Evolutionary conservation across 2,113 vertebrate genomes (phyloP), one percentile per base, ranked within the genome.

Genomic region (Romanogobio albipinnatus): DNA sequence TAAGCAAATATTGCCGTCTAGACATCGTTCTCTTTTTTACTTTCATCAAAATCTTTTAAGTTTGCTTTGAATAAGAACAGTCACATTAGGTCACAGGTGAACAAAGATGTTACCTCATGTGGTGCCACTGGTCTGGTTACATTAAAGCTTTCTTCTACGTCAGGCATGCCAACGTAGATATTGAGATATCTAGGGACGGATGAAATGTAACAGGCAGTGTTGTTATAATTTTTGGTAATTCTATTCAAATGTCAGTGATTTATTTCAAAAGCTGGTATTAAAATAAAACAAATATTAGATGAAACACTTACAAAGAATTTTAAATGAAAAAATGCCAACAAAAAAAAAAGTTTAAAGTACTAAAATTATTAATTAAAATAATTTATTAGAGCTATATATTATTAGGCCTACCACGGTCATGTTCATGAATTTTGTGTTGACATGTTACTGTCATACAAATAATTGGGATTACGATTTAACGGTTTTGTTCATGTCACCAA

Each of bases 61-160:
- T 14, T 24, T 14, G 70, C 5, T 45, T 13, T 45, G 11, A 73
- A 3, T 5, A 3, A 19, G 36, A 43, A 70, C 1, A 39, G 9
- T 19, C 3, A 29, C 29, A 19, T 71, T 39, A n/a, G 19, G 51
- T 17, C 75, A 39, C 26, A 58, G 5, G 22, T 3, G 13, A 24
- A 75, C 14, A 75, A 29, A 80, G 22, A 58, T 15, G 33, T 81
- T 91, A 99, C 98, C 96, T 99, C 98, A 84, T 99, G 98, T 88
- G 98, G 98, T 36, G 98, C 97, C 4, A 99, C 98, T 0, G 98
- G 95, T 87, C 98, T 94, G 51, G 98, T 99, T 51, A 99, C 98
- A 73, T 98, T 99, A 91, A 99, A 99, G 89, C 97, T 99, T 94
- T 99, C 98, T 92, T 99, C 98, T 36, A 99, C 97, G 86, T 99